These are phyloP conservation scores for Torymus auratus DNA, from an alignment of 2,888 invertebrate genomes.

Conservation along the genomic window DNA sequence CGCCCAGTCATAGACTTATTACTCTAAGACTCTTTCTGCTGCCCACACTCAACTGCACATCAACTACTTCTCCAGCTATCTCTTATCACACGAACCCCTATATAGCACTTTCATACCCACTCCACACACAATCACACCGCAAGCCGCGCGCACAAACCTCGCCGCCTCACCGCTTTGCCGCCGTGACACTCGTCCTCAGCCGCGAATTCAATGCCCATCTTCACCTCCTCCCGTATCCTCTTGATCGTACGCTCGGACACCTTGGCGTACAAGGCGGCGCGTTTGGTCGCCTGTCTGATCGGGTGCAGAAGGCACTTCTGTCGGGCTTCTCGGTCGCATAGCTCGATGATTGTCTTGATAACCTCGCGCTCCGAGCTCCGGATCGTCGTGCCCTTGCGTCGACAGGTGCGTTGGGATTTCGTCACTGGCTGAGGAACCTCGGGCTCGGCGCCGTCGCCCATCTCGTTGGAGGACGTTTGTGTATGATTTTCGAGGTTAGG, in stretches of 20 bases:
- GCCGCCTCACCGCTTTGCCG: slow-evolving; percentile 49
- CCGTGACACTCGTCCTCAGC: slow-evolving; percentile 37
- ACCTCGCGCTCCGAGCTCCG: slow-evolving; percentile 55
- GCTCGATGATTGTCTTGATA: slow-evolving; percentile 54
- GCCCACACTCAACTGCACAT: too few species aligned
- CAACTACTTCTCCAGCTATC: too few species aligned
- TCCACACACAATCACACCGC: not conserved
- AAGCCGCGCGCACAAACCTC: not conserved
- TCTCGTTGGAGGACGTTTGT: not conserved
- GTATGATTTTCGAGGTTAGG: slow-evolving; percentile 5
- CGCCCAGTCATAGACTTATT: not conserved
- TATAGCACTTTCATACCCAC: not conserved
- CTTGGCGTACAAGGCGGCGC: slow-evolving; percentile 55
- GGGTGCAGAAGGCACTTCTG: slow-evolving; percentile 54
- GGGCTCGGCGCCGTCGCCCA: not conserved
- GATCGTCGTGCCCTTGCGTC: slow-evolving; percentile 56
- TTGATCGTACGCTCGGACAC: slow-evolving; percentile 57
- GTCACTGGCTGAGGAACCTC: too few species aligned
- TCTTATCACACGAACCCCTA: too few species aligned
- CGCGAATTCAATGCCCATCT: slow-evolving; percentile 54
- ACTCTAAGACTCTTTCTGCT: too few species aligned
- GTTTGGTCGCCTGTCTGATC: slow-evolving; percentile 56
- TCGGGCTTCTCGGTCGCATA: slow-evolving; percentile 54
- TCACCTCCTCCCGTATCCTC: slow-evolving; percentile 55
- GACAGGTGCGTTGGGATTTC: slow-evolving; percentile 10